Evolutionary conservation across 2,113 vertebrate species (phyloP).

Genomic region (Dryoscopus gambensis): DNA sequence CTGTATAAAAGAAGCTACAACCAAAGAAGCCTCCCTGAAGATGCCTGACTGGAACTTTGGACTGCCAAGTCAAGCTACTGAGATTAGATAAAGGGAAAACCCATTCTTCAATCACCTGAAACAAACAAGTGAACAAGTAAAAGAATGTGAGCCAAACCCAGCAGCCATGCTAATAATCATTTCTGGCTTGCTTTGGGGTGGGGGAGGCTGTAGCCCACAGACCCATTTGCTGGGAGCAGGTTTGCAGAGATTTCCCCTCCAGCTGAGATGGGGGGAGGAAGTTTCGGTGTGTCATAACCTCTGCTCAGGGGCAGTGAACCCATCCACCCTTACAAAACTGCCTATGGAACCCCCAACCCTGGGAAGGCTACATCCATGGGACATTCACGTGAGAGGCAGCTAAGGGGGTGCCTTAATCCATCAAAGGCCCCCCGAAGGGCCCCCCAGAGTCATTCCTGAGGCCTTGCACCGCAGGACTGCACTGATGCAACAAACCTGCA

Average conservation of each 20-base stretch:
- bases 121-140: neutral
- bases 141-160: neutral
- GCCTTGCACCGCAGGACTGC: neutral
- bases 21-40: neutral
- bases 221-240: neutral
- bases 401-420: neutral
- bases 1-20: neutral
- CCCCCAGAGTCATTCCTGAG: neutral
- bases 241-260: neutral
- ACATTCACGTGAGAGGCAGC: neutral
- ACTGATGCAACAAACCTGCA: neutral
- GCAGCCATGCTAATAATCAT: neutral
- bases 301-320: neutral
- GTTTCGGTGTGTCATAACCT: neutral
- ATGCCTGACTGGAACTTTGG: neutral
- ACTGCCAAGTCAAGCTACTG: neutral
- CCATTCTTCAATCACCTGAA: neutral
- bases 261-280: neutral
- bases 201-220: neutral
- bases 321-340: neutral
- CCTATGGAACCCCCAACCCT: neutral
- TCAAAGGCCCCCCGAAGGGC: neutral
- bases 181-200: accelerated
- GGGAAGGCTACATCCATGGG: accelerated
- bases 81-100: neutral